These are phyloP conservation scores for Sakesphorus luctuosus DNA, from an alignment of 2,113 vertebrate genomes.

Conservation along the genomic window DNA sequence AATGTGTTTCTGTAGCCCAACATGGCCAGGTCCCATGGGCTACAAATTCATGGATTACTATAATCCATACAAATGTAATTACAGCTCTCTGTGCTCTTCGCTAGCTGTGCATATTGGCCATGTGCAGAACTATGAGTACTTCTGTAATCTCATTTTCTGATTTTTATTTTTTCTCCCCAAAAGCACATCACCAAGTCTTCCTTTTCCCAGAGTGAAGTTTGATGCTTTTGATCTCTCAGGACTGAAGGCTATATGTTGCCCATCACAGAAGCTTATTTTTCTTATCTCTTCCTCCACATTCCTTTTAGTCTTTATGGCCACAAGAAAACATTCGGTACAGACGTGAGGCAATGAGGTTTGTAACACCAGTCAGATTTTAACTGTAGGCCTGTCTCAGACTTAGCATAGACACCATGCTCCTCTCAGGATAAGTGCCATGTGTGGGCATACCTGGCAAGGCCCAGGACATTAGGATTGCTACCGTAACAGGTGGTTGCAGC, in stretches of 20 bases:
- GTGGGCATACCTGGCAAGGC: neutral
- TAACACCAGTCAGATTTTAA: neutral
- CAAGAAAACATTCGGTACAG: neutral
- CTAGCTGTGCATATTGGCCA: neutral
- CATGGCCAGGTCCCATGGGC: neutral
- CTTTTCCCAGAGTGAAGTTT: neutral
- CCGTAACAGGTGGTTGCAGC: neutral
- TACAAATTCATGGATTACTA: constrained; percentile 40
- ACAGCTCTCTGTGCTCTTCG: constrained; percentile 28
- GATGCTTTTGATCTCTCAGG: neutral
- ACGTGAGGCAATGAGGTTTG: neutral
- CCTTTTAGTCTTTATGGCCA: neutral
- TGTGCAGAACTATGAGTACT: constrained; percentile 15
- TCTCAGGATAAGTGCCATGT: neutral
- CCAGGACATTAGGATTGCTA: neutral
- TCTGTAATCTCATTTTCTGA: constrained; percentile 48
- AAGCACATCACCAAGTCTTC: neutral
- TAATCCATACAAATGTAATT: constrained; percentile 66
- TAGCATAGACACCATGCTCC: rapidly evolving
- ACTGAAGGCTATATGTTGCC: neutral
- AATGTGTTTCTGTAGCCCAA: neutral
- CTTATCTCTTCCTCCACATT: neutral
- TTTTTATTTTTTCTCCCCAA: neutral
- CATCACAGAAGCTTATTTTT: neutral
- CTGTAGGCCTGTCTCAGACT: neutral